Conservation (phyloP, 2,113 vertebrate genomes). For the Puntigrus tetrazona region DNA sequence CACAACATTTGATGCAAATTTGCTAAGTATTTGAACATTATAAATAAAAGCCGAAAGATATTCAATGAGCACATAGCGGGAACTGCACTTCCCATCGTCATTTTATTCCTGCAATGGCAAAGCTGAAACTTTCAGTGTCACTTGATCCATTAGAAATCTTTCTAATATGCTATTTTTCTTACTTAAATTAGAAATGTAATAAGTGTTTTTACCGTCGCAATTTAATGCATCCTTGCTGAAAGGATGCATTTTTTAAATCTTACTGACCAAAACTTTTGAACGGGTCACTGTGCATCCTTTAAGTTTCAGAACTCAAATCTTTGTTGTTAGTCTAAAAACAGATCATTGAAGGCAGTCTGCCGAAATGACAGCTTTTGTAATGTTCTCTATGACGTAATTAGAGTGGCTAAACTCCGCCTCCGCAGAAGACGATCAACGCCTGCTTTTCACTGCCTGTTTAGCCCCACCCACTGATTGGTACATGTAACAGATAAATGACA, state of each 20-base stretch:
- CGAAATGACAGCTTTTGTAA: too few relatives aligned
- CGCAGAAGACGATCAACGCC: too few relatives aligned
- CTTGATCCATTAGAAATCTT: background rate
- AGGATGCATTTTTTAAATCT: background rate
- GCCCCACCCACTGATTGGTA: too few relatives aligned
- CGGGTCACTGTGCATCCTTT: too few relatives aligned
- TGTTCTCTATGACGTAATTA: too few relatives aligned
- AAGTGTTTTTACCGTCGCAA: background rate
- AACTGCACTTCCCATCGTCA: background rate
- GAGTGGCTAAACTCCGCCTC: too few relatives aligned
- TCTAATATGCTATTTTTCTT: background rate
- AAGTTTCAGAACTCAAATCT: too few relatives aligned
- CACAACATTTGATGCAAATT: background rate
- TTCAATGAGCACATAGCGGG: background rate
- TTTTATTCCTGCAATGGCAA: background rate
- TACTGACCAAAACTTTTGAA: background rate
- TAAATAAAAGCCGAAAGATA: background rate
- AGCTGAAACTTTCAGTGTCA: background rate
- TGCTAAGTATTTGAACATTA: background rate
- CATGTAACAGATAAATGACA: too few relatives aligned
- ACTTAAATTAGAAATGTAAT: background rate
- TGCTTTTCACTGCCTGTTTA: too few relatives aligned
- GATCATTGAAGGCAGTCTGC: too few relatives aligned
- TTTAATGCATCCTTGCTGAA: background rate
- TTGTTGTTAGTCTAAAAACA: too few relatives aligned